Conservation (phyloP, 1,140 invertebrate genomes). For the fruit fly (Drosophila melanogaster) region DNA sequence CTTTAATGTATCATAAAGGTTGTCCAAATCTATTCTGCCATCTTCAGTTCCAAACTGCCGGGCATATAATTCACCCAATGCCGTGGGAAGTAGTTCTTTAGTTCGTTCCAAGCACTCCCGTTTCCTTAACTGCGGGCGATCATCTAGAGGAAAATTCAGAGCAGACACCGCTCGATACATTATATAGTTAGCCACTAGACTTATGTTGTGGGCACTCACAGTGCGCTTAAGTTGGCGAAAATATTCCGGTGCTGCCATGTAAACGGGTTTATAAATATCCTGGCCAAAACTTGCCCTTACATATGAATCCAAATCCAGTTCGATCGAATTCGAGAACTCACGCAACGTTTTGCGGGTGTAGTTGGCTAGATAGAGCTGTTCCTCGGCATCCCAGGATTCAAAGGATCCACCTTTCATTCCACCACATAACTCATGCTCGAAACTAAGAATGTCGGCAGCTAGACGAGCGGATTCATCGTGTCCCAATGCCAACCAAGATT, state of each 20-base stretch:
- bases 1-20: conserved; percentile 46
- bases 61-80: conserved; percentile 67
- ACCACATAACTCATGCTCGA: conserved; percentile 72
- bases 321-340: conserved; percentile 41
- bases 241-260: conserved; percentile 66
- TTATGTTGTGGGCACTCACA: conserved; percentile 51
- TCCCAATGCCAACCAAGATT: conserved; percentile 58
- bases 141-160: conserved; percentile 64
- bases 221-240: conserved; percentile 65
- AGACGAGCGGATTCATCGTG: conserved; percentile 53
- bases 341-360: conserved; percentile 55
- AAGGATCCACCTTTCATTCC: conserved; percentile 37
- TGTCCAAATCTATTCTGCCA: conserved; percentile 17
- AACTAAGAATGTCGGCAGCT: conserved; percentile 62
- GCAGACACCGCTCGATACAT: conserved; percentile 70
- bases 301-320: conserved; percentile 57
- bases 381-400: conserved; percentile 50
- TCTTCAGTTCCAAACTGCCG: conserved; percentile 50
- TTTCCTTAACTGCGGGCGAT: conserved; percentile 32
- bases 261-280: conserved; percentile 61
- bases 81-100: conserved; percentile 54
- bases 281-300: conserved; percentile 48
- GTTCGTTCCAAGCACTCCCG: conserved; percentile 45
- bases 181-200: conserved; percentile 71
- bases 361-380: conserved; percentile 48